Percentiles rank a stretch among this genome's conserved stretches.
Conservation (phyloP, 1,140 invertebrate species). For the Musca vetustissima region DNA sequence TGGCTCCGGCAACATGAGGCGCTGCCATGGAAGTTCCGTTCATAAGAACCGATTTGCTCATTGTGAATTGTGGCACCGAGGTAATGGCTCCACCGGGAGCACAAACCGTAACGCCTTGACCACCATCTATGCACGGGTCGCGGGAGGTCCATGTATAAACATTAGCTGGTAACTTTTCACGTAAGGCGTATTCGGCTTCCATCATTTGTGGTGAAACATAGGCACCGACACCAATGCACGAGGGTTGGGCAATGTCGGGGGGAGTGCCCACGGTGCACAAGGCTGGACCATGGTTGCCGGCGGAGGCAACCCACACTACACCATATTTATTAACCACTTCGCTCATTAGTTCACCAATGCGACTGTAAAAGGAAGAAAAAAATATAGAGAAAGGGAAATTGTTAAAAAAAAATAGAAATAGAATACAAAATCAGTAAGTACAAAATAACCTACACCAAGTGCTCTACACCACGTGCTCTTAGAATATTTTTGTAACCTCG, state of each 20-base stretch:
- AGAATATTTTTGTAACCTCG: too few relatives aligned
- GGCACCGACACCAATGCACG: slow-evolving; percentile 89
- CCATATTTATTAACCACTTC: slow-evolving; percentile 92
- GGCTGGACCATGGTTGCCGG: slow-evolving; percentile 84
- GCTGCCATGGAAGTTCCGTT: slow-evolving; percentile 97
- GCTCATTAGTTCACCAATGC: slow-evolving; percentile 81
- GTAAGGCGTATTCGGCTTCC: slow-evolving; percentile 89
- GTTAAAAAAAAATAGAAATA: slow-evolving; percentile 1
- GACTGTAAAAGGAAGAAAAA: slow-evolving; percentile 56
- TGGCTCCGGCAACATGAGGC: slow-evolving; percentile 89
- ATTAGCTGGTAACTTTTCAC: slow-evolving; percentile 78
- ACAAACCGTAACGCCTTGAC: slow-evolving; percentile 83
- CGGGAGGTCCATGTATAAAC: slow-evolving; percentile 95
- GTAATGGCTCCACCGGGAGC: slow-evolving; percentile 97
- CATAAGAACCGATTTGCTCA: slow-evolving; percentile 87
- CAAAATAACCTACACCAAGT: too few relatives aligned
- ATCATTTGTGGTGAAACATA: slow-evolving; percentile 98
- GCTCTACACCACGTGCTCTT: too few relatives aligned
- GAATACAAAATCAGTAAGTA: slow-evolving; percentile 1
- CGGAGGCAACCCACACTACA: slow-evolving; percentile 88
- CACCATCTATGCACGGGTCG: slow-evolving; percentile 87
- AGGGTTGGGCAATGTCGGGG: slow-evolving; percentile 80
- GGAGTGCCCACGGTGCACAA: slow-evolving; percentile 91
- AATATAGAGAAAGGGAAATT: too few relatives aligned
- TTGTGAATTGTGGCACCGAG: slow-evolving; percentile 89